Conservation (phyloP, 2,888 invertebrate genomes). For the Synergus gifuensis region DNA sequence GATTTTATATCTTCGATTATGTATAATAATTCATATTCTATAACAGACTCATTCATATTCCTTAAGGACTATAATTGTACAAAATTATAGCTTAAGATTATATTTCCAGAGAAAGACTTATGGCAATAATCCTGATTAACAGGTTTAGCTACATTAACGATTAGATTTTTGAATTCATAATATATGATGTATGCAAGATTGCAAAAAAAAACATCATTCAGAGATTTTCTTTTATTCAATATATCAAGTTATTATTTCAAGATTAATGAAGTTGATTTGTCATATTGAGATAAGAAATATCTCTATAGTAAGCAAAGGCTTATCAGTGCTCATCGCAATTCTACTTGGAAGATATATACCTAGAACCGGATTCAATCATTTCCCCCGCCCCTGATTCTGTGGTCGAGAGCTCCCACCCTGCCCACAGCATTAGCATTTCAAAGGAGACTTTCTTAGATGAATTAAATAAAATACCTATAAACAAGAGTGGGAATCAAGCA, state of each 20-base stretch:
- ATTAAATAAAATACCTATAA: neutral
- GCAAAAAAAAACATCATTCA: neutral
- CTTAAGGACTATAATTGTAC: neutral
- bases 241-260: neutral
- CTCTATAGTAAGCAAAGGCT: neutral
- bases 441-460: conserved; percentile 21
- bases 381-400: conserved; percentile 2
- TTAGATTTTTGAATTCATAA: neutral
- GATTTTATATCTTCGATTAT: neutral
- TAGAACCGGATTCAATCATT: conserved; percentile 8
- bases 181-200: neutral
- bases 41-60: neutral
- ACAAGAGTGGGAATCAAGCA: conserved; percentile 15
- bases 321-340: conserved; percentile 36
- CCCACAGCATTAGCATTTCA: conserved; percentile 9
- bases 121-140: conserved; percentile 16
- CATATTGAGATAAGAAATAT: neutral
- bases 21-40: neutral
- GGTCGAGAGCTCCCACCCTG: neutral
- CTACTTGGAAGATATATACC: conserved; percentile 21
- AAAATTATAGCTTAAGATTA: neutral
- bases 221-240: neutral
- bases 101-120: neutral
- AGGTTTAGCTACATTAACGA: neutral
- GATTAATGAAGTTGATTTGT: neutral